Evolutionary conservation across 2,797 vertebrate species (phyloP).

Genomic region (Spinus pinus): DNA sequence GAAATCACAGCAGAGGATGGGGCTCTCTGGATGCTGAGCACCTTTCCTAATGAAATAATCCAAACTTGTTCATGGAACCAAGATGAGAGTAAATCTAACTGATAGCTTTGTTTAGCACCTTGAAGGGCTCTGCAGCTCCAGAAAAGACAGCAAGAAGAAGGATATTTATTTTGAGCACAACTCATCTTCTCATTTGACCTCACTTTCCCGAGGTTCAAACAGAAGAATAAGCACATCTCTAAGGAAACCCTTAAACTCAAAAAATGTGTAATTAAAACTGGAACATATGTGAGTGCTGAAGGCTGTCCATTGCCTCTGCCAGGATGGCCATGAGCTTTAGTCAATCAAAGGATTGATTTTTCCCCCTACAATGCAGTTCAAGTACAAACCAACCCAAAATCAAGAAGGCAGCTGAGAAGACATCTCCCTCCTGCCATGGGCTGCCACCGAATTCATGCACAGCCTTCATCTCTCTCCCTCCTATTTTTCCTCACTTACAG

Average conservation of each 20-base stretch:
- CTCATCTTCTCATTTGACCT: neutral
- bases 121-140: neutral
- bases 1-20: neutral
- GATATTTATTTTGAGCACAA: neutral
- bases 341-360: neutral
- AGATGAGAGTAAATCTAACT: neutral
- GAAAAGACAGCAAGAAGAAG: neutral
- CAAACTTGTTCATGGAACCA: neutral
- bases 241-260: neutral
- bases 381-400: neutral
- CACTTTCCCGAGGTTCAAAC: neutral
- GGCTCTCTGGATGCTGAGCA: neutral
- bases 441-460: neutral
- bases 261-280: neutral
- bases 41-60: neutral
- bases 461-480: neutral
- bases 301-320: neutral
- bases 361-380: neutral
- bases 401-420: neutral
- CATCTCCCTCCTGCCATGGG: neutral
- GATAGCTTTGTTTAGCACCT: neutral
- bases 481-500: neutral
- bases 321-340: neutral
- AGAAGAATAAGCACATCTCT: neutral
- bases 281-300: neutral